phyloP scores from a whole-genome alignment of 2,888 invertebrate genomes.

The Sthenelais limicola region DNA sequence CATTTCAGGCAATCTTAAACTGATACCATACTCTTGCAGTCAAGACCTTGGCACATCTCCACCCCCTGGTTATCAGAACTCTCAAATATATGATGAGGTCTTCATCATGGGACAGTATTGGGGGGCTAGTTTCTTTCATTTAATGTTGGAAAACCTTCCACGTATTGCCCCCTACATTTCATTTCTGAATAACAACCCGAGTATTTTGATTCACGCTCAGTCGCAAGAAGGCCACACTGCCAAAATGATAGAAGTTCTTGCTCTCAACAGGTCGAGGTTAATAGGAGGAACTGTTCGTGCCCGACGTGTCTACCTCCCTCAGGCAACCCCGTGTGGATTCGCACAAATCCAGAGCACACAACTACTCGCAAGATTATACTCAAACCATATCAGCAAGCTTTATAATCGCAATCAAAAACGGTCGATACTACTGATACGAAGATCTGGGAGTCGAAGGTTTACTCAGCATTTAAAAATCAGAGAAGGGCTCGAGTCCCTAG shows the following conservation, averaged over 20 bases:
- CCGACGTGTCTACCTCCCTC: constrained; percentile 50
- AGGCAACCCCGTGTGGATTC: constrained; percentile 53
- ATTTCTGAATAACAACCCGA: constrained; percentile 46
- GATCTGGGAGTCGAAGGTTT: constrained; percentile 6
- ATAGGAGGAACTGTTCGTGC: constrained; percentile 48
- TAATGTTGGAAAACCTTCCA: constrained; percentile 50
- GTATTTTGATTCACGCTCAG: constrained; percentile 49
- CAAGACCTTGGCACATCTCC: constrained; percentile 46
- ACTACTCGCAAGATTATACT: constrained; percentile 42
- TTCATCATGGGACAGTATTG: constrained; percentile 53
- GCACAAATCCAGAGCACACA: constrained; percentile 46
- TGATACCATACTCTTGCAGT: constrained; percentile 52
- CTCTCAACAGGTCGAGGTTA: constrained; percentile 45
- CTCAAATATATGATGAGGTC: constrained; percentile 50
- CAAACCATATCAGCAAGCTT: constrained; percentile 7
- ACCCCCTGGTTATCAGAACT: constrained; percentile 41
- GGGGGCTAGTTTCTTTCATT: constrained; percentile 51
- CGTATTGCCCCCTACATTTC: constrained; percentile 50
- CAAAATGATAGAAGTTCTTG: constrained; percentile 44
- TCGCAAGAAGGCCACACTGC: constrained; percentile 45
- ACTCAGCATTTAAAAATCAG: background rate
- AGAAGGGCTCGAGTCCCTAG: background rate
- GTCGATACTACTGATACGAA: background rate
- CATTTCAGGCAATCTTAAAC: constrained; percentile 47
- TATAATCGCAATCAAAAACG: background rate